A percentile compares a stretch with the other conserved stretches of the same genome.
Evolutionary conservation across 2,888 invertebrate genomes (phyloP).

Genomic region (Hydroisotoma schaefferi): DNA sequence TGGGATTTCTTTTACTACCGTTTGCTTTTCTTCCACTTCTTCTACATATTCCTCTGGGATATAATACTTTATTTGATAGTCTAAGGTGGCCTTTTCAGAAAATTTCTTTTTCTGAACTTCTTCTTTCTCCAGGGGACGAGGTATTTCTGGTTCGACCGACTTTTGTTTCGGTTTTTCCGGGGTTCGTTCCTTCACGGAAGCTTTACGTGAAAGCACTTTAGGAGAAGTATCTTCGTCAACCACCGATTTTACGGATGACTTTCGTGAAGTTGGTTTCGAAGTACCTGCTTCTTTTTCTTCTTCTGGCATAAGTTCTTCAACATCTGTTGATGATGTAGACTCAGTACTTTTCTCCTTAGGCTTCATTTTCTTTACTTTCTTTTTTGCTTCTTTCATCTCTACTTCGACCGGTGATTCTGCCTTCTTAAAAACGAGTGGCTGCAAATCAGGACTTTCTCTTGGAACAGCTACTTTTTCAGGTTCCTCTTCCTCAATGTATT

Average conservation of each 20-base stretch:
- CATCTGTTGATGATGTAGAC: neutral
- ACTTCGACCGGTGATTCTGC: constrained; percentile 4
- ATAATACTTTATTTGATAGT: neutral
- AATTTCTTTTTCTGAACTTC: constrained; percentile 4
- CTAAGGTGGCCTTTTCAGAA: neutral
- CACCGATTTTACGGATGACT: constrained; percentile 3
- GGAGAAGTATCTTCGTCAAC: neutral
- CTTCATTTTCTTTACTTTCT: constrained; percentile 50
- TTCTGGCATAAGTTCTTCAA: constrained; percentile 53
- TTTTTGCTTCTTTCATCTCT: constrained; percentile 11
- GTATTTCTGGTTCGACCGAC: neutral
- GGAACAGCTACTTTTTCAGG: constrained; percentile 45
- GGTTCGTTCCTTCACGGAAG: neutral
- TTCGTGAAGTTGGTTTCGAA: constrained; percentile 1
- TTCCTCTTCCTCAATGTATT: constrained; percentile 47
- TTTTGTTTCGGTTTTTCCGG: neutral
- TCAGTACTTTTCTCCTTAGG: constrained; percentile 48
- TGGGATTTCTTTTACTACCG: neutral
- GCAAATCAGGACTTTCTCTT: neutral
- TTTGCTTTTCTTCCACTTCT: constrained; percentile 15
- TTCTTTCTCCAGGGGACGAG: neutral
- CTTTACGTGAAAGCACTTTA: neutral
- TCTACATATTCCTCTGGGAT: constrained; percentile 9
- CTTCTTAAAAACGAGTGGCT: constrained; percentile 9
- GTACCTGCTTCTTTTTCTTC: constrained; percentile 22